phyloP scores from a whole-genome alignment of 2,888 invertebrate species.

The Julus scanicus region DNA sequence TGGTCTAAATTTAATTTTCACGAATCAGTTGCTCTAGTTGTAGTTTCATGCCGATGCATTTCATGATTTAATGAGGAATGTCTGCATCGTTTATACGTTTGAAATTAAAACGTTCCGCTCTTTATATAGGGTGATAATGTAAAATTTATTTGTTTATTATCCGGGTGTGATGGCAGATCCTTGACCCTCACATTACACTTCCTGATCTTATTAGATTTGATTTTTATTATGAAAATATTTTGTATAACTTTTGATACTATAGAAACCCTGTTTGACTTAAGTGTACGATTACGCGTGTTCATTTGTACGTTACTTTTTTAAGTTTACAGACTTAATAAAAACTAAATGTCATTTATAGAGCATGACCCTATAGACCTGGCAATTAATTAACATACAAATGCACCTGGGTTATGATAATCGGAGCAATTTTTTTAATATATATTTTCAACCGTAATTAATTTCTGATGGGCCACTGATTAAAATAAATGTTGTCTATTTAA shows the following conservation, averaged over 20 bases:
- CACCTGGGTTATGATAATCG: neutral
- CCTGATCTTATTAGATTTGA: neutral
- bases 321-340: neutral
- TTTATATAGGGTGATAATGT: neutral
- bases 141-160: constrained; percentile 16
- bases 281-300: neutral
- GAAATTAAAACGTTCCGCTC: neutral
- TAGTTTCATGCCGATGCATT: neutral
- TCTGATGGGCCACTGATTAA: constrained; percentile 25
- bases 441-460: neutral
- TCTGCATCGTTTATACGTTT: neutral
- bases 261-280: neutral
- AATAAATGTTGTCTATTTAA: neutral
- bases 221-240: constrained; percentile 15
- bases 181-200: neutral
- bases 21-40: neutral
- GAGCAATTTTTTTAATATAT: neutral
- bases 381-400: neutral
- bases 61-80: neutral
- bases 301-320: neutral
- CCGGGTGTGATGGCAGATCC: neutral
- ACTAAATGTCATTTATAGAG: neutral
- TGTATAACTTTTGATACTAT: neutral
- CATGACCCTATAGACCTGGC: neutral
- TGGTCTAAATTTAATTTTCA: neutral